A percentile compares a stretch with the other conserved stretches of the same genome.
Conservation (phyloP, 2,888 invertebrate genomes). For the Celastrina argiolus region DNA sequence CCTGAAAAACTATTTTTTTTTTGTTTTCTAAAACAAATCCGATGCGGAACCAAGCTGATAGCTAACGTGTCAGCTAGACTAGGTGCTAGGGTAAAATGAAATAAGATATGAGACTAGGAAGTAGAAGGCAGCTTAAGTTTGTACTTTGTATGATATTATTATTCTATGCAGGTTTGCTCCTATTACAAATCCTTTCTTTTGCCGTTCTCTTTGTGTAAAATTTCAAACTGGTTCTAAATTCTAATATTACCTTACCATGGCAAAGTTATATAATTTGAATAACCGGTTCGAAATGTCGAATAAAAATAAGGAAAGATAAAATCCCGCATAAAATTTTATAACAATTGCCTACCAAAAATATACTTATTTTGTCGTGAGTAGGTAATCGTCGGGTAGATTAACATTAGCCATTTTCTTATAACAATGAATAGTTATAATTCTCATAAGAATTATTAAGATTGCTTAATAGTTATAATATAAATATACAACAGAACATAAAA, state of each 20-base stretch:
- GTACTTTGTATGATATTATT: no score
- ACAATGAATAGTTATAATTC: no score
- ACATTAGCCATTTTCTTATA: neutral
- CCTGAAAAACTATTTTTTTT: no score
- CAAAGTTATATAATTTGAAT: neutral
- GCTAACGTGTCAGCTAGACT: no score
- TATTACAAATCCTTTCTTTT: slow-evolving; percentile 16
- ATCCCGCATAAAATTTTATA: neutral
- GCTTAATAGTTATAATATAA: no score
- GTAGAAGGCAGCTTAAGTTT: neutral
- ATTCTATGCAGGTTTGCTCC: neutral
- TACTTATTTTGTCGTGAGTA: no score
- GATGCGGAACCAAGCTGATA: no score
- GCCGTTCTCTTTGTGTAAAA: neutral
- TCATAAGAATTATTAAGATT: no score
- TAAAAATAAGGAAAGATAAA: neutral
- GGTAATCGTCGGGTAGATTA: neutral
- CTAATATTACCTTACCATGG: neutral
- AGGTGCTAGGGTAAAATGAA: neutral
- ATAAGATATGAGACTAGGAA: neutral
- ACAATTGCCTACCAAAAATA: neutral
- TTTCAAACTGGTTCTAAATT: neutral
- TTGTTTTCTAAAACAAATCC: no score
- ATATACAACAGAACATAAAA: no score
- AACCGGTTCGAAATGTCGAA: neutral